These are phyloP conservation scores for Metopolophium dirhodum DNA, from an alignment of 1,140 invertebrate genomes.

Conservation along the genomic window DNA sequence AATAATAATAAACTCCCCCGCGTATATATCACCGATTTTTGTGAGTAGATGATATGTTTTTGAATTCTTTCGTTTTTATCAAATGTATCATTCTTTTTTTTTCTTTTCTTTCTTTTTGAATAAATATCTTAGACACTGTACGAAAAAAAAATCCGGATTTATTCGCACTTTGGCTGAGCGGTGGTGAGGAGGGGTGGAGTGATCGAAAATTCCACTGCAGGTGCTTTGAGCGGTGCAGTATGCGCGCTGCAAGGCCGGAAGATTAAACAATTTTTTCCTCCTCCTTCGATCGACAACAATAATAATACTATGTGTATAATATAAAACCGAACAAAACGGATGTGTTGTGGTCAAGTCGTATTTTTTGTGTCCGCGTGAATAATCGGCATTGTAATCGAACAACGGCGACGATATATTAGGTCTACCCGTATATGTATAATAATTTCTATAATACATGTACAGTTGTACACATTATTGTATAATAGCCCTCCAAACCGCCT, in stretches of 20 bases:
- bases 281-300: not conserved
- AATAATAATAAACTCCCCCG: not conserved
- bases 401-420: not conserved
- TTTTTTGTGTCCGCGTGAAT: constrained; percentile 43
- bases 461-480: not conserved
- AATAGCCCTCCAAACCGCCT: constrained; percentile 1
- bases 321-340: constrained; percentile 32
- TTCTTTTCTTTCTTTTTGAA: not conserved
- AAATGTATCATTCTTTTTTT: not conserved
- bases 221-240: not conserved
- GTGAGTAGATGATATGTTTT: not conserved
- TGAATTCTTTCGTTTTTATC: not conserved
- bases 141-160: not conserved
- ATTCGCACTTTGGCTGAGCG: not conserved
- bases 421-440: not conserved
- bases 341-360: constrained; percentile 51
- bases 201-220: not conserved
- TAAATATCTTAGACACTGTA: not conserved
- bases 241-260: constrained; percentile 10
- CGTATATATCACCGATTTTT: not conserved
- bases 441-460: not conserved
- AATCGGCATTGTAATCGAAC: constrained; percentile 38
- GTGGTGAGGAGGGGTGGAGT: not conserved
- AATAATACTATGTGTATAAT: not conserved
- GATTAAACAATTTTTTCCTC: constrained; percentile 42